phyloP scores from a whole-genome alignment of 2,797 vertebrate genomes.

The Amblyraja radiata region DNA sequence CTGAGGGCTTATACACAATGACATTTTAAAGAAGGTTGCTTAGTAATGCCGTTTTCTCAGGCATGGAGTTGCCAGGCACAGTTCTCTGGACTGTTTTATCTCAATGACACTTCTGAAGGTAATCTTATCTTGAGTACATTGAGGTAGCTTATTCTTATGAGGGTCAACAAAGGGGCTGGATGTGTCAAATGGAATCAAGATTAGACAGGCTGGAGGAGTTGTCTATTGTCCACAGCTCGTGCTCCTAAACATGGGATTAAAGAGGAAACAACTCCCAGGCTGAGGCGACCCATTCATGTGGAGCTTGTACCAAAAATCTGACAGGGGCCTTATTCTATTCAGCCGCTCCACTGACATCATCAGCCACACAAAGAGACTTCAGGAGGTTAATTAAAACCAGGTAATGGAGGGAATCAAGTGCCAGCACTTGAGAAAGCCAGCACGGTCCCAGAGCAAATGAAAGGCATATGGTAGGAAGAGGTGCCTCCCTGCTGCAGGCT shows the following conservation, averaged over 20 bases:
- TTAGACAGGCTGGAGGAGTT: constrained; percentile 45
- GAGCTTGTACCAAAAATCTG: constrained; percentile 50
- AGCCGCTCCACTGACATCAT: constrained; percentile 45
- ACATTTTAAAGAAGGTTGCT: background rate
- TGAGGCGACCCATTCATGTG: constrained; percentile 48
- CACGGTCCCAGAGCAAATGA: constrained; percentile 40
- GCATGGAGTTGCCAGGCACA: constrained; percentile 40
- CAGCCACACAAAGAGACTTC: constrained; percentile 47
- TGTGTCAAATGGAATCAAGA: constrained; percentile 48
- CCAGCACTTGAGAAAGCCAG: constrained; percentile 45
- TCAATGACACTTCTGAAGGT: constrained; percentile 45
- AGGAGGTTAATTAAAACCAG: constrained; percentile 51
- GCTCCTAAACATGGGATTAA: constrained; percentile 48
- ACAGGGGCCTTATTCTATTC: constrained; percentile 45
- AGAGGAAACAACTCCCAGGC: constrained; percentile 46
- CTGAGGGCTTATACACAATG: constrained; percentile 27
- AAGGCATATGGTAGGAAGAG: constrained; percentile 44
- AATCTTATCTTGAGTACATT: constrained; percentile 41
- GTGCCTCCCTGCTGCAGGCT: constrained; percentile 37
- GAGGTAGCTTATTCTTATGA: constrained; percentile 42
- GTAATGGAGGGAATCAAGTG: constrained; percentile 47
- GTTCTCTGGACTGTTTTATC: constrained; percentile 43
- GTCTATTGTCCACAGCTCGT: constrained; percentile 45
- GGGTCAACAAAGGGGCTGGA: constrained; percentile 46
- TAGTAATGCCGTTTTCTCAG: constrained; percentile 22